phyloP scores from a whole-genome alignment of 2,888 invertebrate species.

The Brassicogethes aeneus region DNA sequence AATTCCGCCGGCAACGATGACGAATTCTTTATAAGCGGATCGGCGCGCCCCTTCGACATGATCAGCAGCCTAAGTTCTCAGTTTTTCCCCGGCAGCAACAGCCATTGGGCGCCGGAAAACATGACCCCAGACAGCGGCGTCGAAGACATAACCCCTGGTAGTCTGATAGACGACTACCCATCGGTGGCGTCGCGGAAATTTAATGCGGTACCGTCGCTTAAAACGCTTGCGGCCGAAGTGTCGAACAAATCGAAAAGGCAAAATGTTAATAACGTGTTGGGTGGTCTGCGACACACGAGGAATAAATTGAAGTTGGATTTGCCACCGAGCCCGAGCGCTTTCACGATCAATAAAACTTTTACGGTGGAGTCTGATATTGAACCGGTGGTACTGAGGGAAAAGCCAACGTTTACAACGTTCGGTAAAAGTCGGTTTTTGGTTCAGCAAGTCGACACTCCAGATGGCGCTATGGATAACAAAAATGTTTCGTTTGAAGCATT shows the following conservation, averaged over 20 bases:
- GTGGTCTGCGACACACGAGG: constrained; percentile 63
- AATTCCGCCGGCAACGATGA: constrained; percentile 36
- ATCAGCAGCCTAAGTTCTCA: constrained; percentile 52
- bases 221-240: constrained; percentile 30
- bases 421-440: constrained; percentile 45
- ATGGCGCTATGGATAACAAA: constrained; percentile 23
- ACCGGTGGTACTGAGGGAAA: constrained; percentile 40
- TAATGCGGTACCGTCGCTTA: constrained; percentile 27
- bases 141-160: constrained; percentile 50
- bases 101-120: constrained; percentile 36
- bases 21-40: constrained; percentile 67
- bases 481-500: constrained; percentile 40
- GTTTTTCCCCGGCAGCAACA: constrained; percentile 57
- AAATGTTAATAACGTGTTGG: constrained; percentile 39
- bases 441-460: constrained; percentile 38
- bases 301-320: constrained; percentile 64
- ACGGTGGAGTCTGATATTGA: constrained; percentile 40
- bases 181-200: constrained; percentile 5
- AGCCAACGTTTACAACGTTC: constrained; percentile 52
- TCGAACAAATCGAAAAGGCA: constrained; percentile 23
- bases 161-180: constrained; percentile 13
- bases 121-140: constrained; percentile 55
- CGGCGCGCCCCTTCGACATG: constrained; percentile 61
- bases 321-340: constrained; percentile 47
- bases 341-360: constrained; percentile 33